Evolutionary conservation across 2,888 invertebrate species (phyloP), one percentile per base, ranked within the genome.

Genomic region (Gortyna flavago): DNA sequence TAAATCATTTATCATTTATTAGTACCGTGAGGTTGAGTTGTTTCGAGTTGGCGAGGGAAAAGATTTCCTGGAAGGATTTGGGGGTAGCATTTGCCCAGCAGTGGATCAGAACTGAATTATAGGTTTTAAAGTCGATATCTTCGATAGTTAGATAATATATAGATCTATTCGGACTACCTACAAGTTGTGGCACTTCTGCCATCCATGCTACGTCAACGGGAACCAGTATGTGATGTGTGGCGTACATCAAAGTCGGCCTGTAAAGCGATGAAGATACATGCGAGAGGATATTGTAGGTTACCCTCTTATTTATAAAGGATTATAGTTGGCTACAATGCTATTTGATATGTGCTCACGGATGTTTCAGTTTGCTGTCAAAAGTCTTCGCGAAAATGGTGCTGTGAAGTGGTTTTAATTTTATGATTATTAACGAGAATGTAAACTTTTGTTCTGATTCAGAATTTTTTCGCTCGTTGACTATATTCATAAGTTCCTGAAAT

Each of bases 161-260:
- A n/a, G 8, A 16, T 5, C 21, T 32, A 21, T 51, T 72, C 8
- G 1, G 18, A 18, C 2, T 25, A 21, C 13, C 5, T 32, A 18
- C 7, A 48, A 38, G 5, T n/a, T 32, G 25, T 76, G 66, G 41
- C 0, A 4, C 72, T 73, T 82, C 84, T 84, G 77, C 18, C 8
- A 9, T 5, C 1, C 13, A 16, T 32, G 65, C 11, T 67, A 25
- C 38, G 21, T 16, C 29, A n/a, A 9, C 7, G 25, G 54, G 21
- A 84, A 85, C 85, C 72, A 67, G 84, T 85, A 72, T 78, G 54
- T 73, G 83, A 85, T 82, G 67, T 64, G 77, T 82, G 67, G 64
- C 25, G 64, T 75, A 75, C 64, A 83, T 84, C 84, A 85, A 84
- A 85, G 86, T 85, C 78, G 71, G 70, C 13, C 62, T 70, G 72